Base-by-base conservation (phyloP, 1,140 invertebrate genomes). In the Orchesella cincta region DNA sequence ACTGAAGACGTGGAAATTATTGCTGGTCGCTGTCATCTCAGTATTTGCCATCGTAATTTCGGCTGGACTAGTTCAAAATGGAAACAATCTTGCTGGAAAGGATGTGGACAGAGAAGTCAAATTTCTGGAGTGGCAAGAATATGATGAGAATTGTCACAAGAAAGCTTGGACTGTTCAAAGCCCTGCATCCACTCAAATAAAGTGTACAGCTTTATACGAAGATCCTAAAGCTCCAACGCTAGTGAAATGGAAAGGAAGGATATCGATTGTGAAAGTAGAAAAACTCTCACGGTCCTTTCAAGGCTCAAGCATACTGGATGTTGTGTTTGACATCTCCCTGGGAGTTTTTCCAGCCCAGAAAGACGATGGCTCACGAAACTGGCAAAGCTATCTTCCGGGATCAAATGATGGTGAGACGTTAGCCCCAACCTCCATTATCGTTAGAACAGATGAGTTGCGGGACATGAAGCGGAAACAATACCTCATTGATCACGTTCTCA, bases 121-220 rank as follows among this genome's bases (percentile, higher is more conserved):
- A 29, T 67, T 67, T 67, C 8, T 78, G 33, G 35, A 28, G 8
- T 80, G 79, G 79, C 54, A 78, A 31, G 74, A 78, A 31, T 80
- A 80, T 46, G 71, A 80, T n/a, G 18, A n/a, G 29, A 28, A 46
- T n/a, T 80, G 79, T 71, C 73, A 80, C 57, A 14, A 34, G 28
- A 34, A 34, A 39, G 76, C 79, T 2, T 80, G 79, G 79, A 78
- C 34, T 26, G 33, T 35, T 12, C 36, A 75, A 16, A 71, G 57
- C 26, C 18, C 77, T n/a, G 79, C 70, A 1, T 26, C 73, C 12
- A 80, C 76, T 39, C 79, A 80, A 77, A 20, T 80, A 14, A 46
- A 36, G 36, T 80, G 79, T 36, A 64, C 34, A 16, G 26, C 23
- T n/a, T 54, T 77, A 33, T 76, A 79, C 46, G 35, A 31, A 34